A percentile compares a stretch with the other conserved stretches of the same genome.
phyloP scores from a whole-genome alignment of 2,113 vertebrate species.

The Heterocephalus glaber region DNA sequence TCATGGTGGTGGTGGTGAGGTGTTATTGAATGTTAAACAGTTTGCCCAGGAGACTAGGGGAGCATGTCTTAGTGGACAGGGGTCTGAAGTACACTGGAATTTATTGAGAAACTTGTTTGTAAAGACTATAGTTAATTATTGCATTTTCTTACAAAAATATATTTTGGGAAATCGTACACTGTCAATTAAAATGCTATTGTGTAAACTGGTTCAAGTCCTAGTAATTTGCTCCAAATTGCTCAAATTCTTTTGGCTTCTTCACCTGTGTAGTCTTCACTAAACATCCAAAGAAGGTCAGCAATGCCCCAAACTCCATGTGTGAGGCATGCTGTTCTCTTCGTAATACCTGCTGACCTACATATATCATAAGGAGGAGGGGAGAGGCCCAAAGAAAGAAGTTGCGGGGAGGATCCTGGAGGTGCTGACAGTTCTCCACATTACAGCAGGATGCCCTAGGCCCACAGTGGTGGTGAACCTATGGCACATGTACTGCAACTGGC shows the following conservation, averaged over 20 bases:
- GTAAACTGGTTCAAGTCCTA: constrained; percentile 28
- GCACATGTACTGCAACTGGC: background rate
- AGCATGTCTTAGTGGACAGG: constrained; percentile 85
- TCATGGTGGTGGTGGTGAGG: background rate
- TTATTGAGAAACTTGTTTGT: constrained; percentile 86
- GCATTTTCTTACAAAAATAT: constrained; percentile 89
- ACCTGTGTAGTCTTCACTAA: background rate
- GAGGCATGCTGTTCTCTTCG: background rate
- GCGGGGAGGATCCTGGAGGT: too few relatives aligned
- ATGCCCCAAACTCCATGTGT: rapidly evolving
- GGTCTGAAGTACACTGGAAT: constrained; percentile 91
- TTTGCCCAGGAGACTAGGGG: constrained; percentile 69
- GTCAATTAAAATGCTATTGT: constrained; percentile 87
- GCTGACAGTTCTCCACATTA: background rate
- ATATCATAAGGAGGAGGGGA: background rate
- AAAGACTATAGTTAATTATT: constrained; percentile 85
- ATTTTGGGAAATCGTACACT: constrained; percentile 88
- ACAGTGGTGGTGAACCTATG: background rate
- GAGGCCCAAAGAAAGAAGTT: background rate
- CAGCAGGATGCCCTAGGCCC: background rate
- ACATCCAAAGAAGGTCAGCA: background rate
- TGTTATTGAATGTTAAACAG: constrained; percentile 31
- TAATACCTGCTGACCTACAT: background rate
- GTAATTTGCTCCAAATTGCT: background rate
- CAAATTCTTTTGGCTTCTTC: background rate